These are phyloP conservation scores for Panzeria rudis DNA, from an alignment of 2,888 invertebrate genomes.

Conservation along the genomic window DNA sequence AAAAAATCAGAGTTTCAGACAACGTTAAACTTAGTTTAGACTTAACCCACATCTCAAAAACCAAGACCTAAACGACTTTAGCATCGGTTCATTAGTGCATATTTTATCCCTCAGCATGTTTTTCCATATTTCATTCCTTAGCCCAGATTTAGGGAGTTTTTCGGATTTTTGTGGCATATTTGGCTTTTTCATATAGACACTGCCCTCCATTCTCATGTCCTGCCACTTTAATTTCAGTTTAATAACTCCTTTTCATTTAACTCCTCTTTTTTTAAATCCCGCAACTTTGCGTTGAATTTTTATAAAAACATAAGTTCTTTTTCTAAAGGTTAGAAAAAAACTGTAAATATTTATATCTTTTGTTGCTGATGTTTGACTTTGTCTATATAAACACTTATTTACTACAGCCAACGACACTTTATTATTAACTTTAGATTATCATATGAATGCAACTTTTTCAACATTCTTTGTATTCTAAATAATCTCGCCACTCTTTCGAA, in stretches of 20 bases:
- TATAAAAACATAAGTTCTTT: not conserved
- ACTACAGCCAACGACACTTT: conserved; percentile 35
- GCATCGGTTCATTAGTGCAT: too few relatives aligned
- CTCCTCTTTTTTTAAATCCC: not conserved
- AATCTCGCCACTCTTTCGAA: not conserved
- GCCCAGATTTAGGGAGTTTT: too few relatives aligned
- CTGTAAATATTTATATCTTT: not conserved
- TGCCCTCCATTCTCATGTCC: too few relatives aligned
- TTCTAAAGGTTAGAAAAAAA: not conserved
- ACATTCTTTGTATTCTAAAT: conserved; percentile 27
- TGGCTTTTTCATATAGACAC: too few relatives aligned
- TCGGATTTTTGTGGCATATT: too few relatives aligned
- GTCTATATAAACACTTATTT: conserved; percentile 37
- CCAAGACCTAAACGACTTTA: too few relatives aligned
- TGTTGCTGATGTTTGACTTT: conserved; percentile 18
- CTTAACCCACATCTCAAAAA: too few relatives aligned
- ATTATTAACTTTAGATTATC: conserved; percentile 52
- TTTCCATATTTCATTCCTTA: too few relatives aligned
- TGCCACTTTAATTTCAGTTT: too few relatives aligned
- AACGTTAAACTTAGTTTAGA: too few relatives aligned
- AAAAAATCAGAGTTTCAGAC: too few relatives aligned
- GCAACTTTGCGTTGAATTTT: not conserved
- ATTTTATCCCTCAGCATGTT: too few relatives aligned
- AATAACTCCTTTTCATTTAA: conserved; percentile 1
- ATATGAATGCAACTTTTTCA: conserved; percentile 32